Evolutionary conservation across 2,113 vertebrate genomes (phyloP).

Genomic region (Apodemus sylvaticus): DNA sequence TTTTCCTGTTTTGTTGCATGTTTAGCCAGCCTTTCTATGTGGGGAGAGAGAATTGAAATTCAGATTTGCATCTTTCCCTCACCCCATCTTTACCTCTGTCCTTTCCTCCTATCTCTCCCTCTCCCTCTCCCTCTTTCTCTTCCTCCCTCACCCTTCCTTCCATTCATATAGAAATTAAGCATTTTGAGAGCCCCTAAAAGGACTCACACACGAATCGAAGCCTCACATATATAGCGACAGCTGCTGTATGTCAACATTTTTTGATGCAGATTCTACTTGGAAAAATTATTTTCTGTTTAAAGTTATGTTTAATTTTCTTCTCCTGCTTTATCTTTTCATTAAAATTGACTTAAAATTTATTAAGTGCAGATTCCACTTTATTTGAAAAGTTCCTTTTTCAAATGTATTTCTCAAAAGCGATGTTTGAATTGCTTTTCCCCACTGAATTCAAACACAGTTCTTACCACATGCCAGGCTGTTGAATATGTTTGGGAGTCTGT

Average conservation of each 20-base stretch:
- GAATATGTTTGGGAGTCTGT: neutral
- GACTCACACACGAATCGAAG: neutral
- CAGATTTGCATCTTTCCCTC: neutral
- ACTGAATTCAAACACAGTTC: neutral
- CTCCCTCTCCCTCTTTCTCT: fast-evolving
- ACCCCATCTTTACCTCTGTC: neutral
- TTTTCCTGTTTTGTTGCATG: neutral
- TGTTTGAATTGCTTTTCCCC: neutral
- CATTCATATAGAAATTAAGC: neutral
- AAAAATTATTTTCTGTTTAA: neutral
- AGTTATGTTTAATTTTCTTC: neutral
- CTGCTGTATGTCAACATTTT: neutral
- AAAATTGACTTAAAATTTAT: neutral
- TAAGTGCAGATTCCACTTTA: neutral
- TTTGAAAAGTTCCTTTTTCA: neutral
- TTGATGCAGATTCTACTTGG: neutral
- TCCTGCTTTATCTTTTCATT: neutral
- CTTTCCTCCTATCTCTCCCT: fast-evolving
- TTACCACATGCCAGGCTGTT: neutral
- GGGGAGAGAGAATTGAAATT: neutral
- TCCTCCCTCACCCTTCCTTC: neutral
- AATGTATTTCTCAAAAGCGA: neutral
- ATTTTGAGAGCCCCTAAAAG: neutral
- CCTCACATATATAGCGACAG: neutral
- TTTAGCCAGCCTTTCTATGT: neutral